A percentile compares a stretch with the other conserved stretches of the same genome.
These are phyloP conservation scores for Diorhabda sublineata DNA, from an alignment of 1,140 invertebrate genomes.

Conservation along the genomic window DNA sequence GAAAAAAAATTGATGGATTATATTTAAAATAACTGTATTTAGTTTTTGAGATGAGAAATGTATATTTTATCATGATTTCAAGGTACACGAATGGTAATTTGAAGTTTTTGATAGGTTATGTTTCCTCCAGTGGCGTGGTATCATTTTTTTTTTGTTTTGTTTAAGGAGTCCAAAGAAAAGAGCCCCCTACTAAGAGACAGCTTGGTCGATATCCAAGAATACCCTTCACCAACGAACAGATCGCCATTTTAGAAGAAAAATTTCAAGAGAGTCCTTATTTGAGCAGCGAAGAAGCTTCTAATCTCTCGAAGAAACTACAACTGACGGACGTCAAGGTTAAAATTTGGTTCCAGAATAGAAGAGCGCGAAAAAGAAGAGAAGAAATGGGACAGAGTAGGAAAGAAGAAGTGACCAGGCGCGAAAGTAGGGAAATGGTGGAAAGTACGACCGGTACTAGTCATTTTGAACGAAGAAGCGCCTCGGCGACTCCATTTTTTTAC, in stretches of 20 bases:
- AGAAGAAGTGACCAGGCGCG: neutral
- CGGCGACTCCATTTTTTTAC: slow-evolving; percentile 6
- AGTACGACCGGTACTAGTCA: neutral
- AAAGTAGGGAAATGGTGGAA: neutral
- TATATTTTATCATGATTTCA: too few relatives aligned
- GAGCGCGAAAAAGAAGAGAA: slow-evolving; percentile 67
- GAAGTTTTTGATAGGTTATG: too few relatives aligned
- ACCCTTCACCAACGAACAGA: slow-evolving; percentile 52
- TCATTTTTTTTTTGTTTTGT: neutral
- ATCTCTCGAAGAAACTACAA: slow-evolving; percentile 47
- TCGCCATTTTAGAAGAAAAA: slow-evolving; percentile 52
- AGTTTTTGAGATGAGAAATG: too few relatives aligned
- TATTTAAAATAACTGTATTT: too few relatives aligned
- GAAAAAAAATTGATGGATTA: too few relatives aligned
- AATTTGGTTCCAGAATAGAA: slow-evolving; percentile 79
- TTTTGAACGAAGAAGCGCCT: neutral
- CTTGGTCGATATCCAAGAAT: slow-evolving; percentile 53
- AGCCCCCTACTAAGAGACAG: slow-evolving; percentile 50
- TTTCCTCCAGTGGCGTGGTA: too few relatives aligned
- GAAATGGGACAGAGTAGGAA: slow-evolving; percentile 26
- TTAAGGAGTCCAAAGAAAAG: slow-evolving; percentile 39
- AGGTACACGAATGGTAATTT: too few relatives aligned
- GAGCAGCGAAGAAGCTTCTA: slow-evolving; percentile 52
- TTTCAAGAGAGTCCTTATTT: slow-evolving; percentile 53
- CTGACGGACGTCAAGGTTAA: slow-evolving; percentile 61